Base-by-base conservation (phyloP, 1,140 invertebrate species). In the Saccostrea cuccullata region DNA sequence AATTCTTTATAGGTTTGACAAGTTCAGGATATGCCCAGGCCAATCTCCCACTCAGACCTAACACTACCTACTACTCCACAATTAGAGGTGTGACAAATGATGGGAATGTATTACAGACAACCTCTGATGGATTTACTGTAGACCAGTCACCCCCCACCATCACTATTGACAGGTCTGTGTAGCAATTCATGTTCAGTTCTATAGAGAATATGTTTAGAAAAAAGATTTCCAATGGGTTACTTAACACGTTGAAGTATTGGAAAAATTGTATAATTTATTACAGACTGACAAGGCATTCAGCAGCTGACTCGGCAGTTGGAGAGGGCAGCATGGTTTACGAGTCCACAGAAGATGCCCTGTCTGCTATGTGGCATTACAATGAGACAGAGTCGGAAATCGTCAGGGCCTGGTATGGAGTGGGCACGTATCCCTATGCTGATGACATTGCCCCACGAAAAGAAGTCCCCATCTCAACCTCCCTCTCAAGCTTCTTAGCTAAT, bases 61-160 rank as follows among this genome's bases (percentile, higher is more conserved):
- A 89, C n/a, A 87, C 56, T 36, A 91, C 70, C 15, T 92, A 92
- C 88, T 93, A 89, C 83, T 90, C 89, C 58, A 92, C 91, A n/a
- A 64, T 93, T 4, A 77, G 92, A 67, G 92, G 73, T 15, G 86
- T 90, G n/a, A 93, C 90, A 15, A 91, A 92, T 86, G 89, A 73
- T 47, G 92, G 91, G 9, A 91, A 90, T 73, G 86, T 91, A 30
- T 47, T 93, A 15, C 87, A 93, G 86, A 82, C 91, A 11, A 90
- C 73, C 23, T 91, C 92, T 40, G 90, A 93, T 89, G 92, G 92
- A 20, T 90, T 93, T 56, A 87, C 89, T 13, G 87, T 92, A 0
- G 92, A 93, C 70, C 60, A 26, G 3, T 89, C 89, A 23, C 67
- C 91, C 8, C 92, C 92, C 55, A 67, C 5, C 11, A 88, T 92